Evolutionary conservation across 2,797 vertebrate species (phyloP).

Genomic region (Thaleichthys pacificus): DNA sequence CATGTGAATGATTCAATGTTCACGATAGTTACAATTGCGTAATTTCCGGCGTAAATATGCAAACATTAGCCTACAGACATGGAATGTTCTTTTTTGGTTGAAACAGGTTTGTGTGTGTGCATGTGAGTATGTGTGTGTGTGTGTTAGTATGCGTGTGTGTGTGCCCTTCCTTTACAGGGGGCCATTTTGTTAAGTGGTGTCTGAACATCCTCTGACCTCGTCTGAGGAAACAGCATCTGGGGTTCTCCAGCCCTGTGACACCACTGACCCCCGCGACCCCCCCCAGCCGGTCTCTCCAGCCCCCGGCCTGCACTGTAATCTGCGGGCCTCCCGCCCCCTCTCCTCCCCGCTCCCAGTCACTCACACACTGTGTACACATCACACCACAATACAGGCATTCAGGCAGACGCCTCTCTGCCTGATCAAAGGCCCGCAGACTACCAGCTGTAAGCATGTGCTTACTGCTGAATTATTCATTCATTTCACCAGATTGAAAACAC

Average conservation of each 20-base stretch:
- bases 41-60: not conserved
- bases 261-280: not conserved
- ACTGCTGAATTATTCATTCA: constrained; percentile 88
- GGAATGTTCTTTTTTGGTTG: not conserved
- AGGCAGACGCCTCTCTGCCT: constrained; percentile 88
- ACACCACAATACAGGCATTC: constrained; percentile 98
- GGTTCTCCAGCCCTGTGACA: constrained; percentile 82
- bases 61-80: not conserved
- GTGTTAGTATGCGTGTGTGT: not conserved
- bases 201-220: constrained; percentile 77
- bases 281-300: constrained; percentile 31
- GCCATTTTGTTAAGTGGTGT: constrained; percentile 76
- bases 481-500: constrained; percentile 85
- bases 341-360: constrained; percentile 49
- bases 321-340: constrained; percentile 57
- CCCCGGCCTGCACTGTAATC: constrained; percentile 88
- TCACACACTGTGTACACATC: constrained; percentile 96
- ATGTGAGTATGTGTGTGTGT: not conserved
- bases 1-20: too few species aligned
- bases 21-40: too few species aligned
- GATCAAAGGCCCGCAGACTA: constrained; percentile 93
- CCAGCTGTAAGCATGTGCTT: constrained; percentile 93
- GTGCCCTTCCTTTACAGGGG: constrained; percentile 46
- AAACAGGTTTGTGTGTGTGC: not conserved
- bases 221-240: constrained; percentile 86